Percentiles rank a stretch among this genome's conserved stretches.
Conservation (phyloP, 2,113 vertebrate species). For the Tachysurus vachellii region DNA sequence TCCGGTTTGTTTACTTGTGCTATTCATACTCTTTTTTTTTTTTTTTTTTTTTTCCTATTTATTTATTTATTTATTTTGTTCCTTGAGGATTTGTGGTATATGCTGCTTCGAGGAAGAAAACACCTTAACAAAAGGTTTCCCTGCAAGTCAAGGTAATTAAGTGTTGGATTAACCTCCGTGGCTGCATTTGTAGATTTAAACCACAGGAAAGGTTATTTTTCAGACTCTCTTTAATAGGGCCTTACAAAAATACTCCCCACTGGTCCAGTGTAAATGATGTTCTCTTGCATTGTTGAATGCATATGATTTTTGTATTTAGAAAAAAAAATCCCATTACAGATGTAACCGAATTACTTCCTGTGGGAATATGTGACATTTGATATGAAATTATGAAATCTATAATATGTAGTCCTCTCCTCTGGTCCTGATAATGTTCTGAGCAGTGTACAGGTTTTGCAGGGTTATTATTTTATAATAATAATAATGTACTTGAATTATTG, state of each 20-base stretch:
- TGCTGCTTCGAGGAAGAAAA: constrained; percentile 33
- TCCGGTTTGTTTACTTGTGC: constrained; percentile 20
- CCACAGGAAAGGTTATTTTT: constrained; percentile 49
- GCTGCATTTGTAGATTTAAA: constrained; percentile 45
- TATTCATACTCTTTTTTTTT: constrained; percentile 1
- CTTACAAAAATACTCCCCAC: constrained; percentile 29
- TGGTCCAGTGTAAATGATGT: constrained; percentile 37
- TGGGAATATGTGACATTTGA: constrained; percentile 77
- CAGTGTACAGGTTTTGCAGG: constrained; percentile 67
- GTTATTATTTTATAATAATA: constrained; percentile 79
- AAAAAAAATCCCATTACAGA: constrained; percentile 63
- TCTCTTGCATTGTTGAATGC: constrained; percentile 46
- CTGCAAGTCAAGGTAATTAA: constrained; percentile 49
- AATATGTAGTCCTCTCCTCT: constrained; percentile 68
- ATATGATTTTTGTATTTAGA: constrained; percentile 53
- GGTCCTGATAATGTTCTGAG: constrained; percentile 66
- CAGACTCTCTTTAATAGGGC: constrained; percentile 43
- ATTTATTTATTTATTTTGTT: no score
- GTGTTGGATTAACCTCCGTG: constrained; percentile 47
- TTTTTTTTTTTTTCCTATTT: no score
- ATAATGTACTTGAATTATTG: constrained; percentile 76
- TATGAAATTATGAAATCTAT: constrained; percentile 76
- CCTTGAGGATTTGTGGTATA: constrained; percentile 17
- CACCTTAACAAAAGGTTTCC: constrained; percentile 31
- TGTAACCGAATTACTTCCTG: constrained; percentile 69